Evolutionary conservation across 2,797 vertebrate species (phyloP), one percentile per base, ranked within the genome.

Genomic region (Dipus sagitta): DNA sequence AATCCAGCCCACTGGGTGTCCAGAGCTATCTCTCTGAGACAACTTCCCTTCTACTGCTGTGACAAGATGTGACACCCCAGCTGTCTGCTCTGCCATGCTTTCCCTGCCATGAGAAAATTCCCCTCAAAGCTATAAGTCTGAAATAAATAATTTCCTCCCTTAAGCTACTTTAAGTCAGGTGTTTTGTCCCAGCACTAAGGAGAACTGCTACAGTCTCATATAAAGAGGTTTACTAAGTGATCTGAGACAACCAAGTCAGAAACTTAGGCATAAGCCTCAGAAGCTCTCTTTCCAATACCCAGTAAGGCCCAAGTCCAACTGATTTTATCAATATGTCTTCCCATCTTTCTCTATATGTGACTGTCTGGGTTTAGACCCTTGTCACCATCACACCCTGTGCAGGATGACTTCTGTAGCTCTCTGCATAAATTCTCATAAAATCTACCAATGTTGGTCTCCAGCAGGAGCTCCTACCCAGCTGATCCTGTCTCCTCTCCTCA

Each of bases 381-480:
- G 13, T 12, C 26, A 8, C 42, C 32, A 13, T 10, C 26, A 8
- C 42, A n/a, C 15, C 85, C 30, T 38, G 1, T 42, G 17, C 2
- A 68, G n/a, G 42, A 54, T 20, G 2, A 34, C 34, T 6, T 1
- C 23, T 7, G 1, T 7, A 11, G 12, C 10, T 30, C 83, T 10
- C 2, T 2, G 2, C 20, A 32, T 23, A 3, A 38, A 11, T 6
- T 18, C n/a, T 21, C 18, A 15, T 1, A 24, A 3, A 0, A 20
- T 11, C 1, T 52, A 83, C 18, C 15, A 42, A 38, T 42, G 1
- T 28, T 14, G 9, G 26, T 34, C 26, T 6, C 6, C 30, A 74
- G 0, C 1, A 3, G 9, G 23, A 23, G 26, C 20, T 23, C 18
- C 42, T 0, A 0, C 18, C n/a, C 11, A 60, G 5, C 23, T 42